phyloP scores from a whole-genome alignment of 2,888 invertebrate species.

The Eupithecia subumbrata region DNA sequence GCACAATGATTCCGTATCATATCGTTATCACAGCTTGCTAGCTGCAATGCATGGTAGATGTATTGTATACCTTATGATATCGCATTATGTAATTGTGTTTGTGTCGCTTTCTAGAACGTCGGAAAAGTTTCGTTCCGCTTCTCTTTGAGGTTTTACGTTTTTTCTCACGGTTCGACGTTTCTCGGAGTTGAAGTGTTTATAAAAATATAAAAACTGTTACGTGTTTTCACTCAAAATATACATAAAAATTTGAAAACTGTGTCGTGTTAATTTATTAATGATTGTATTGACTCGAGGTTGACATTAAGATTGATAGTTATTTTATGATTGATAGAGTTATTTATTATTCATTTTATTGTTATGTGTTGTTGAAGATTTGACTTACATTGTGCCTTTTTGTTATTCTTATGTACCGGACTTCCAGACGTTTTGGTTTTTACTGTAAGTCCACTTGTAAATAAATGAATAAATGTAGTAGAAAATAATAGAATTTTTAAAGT shows the following conservation, averaged over 20 bases:
- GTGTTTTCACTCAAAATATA: neutral
- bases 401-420: no score
- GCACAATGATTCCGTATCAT: neutral
- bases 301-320: no score
- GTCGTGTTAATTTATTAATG: no score
- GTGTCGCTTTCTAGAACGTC: slow-evolving; percentile 7
- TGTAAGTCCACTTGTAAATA: no score
- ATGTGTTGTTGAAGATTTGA: no score
- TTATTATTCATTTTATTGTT: no score
- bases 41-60: neutral
- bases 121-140: slow-evolving; percentile 9
- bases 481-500: no score
- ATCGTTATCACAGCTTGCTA: neutral
- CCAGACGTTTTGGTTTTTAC: no score
- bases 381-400: no score
- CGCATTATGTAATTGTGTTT: slow-evolving; percentile 7
- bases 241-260: neutral
- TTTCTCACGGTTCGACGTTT: slow-evolving; percentile 6
- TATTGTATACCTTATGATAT: neutral
- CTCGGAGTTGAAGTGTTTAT: neutral
- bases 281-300: no score
- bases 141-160: slow-evolving; percentile 6
- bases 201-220: neutral
- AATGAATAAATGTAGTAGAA: no score
- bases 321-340: no score